Evolutionary conservation across 2,113 vertebrate genomes (phyloP), one percentile per base, ranked within the genome.

Genomic region (Eolophus roseicapilla): DNA sequence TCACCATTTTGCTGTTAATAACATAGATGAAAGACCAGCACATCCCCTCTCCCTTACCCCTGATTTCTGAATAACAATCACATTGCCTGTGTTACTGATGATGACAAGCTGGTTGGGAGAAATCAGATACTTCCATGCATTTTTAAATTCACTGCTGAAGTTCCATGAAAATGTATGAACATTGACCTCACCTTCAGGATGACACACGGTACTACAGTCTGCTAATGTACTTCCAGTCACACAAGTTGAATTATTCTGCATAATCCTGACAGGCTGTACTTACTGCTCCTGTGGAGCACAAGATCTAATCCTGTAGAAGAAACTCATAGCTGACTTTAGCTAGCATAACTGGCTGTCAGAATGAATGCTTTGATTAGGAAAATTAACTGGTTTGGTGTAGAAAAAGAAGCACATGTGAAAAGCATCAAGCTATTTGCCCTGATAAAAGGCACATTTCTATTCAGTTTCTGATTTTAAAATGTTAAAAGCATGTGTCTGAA

Each of bases 81-180:
- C 25, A 29, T 74, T 91, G 87, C 82, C 57, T 82, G 7, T 53
- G 21, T 92, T 71, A 37, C 41, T 62, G 77, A n/a, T 76, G 67
- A 52, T 78, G 81, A 52, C 43, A 86, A 44, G 43, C 33, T 94
- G 59, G 41, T 39, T 70, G 19, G 44, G 63, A 88, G 67, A 97
- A 92, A 92, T 95, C 89, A 33, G 60, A 79, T 53, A 12, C 35
- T 89, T 95, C 37, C 28, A n/a, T 44, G 21, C 62, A 69, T 78
- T 92, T 88, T 95, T 77, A 65, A 84, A 90, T 69, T 65, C 19
- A 43, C 27, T 64, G 13, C 43, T 90, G 67, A 79, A 82, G 87
- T 80, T 65, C 37, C 59, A 80, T 94, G 70, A 73, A 91, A 95
- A 94, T 85, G 15, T 69, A 60, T 84, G 68, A 75, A 92, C 67